Percentiles rank a stretch among this genome's conserved stretches.
phyloP scores from a whole-genome alignment of 2,113 vertebrate genomes.

The Orthonyx spaldingii region DNA sequence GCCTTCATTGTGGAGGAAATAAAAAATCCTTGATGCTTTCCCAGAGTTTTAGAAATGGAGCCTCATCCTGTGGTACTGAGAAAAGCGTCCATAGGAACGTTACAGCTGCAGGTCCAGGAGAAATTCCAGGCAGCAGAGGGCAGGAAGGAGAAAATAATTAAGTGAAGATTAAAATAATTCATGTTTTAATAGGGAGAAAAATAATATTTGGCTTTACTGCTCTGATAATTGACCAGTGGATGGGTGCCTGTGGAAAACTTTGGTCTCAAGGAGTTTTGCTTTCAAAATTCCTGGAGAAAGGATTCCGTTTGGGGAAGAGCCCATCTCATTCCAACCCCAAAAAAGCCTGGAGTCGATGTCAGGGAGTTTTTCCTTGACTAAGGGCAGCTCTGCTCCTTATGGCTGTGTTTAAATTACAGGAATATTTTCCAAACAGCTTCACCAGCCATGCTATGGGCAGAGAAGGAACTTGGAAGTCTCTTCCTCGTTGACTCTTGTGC shows the following conservation, averaged over 20 bases:
- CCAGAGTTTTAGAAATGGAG: not conserved
- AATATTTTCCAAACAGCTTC: not conserved
- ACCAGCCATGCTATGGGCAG: rapidly evolving
- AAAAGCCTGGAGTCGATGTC: not conserved
- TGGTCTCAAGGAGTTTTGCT: not conserved
- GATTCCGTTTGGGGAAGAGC: not conserved
- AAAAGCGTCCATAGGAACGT: rapidly evolving
- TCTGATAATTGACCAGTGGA: too few relatives aligned
- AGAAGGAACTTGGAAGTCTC: not conserved
- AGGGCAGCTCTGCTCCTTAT: not conserved
- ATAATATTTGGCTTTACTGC: not conserved
- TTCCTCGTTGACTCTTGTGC: rapidly evolving
- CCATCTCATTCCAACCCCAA: not conserved
- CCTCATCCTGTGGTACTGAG: not conserved
- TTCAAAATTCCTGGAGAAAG: not conserved
- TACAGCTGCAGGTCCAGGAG: rapidly evolving
- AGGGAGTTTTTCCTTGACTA: not conserved
- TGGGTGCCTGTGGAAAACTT: not conserved
- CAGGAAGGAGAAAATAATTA: not conserved
- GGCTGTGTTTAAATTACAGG: not conserved
- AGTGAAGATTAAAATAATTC: not conserved
- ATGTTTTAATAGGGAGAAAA: not conserved
- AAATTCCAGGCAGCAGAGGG: not conserved
- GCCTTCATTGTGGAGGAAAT: not conserved
- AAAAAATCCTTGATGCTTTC: rapidly evolving